phyloP scores from a whole-genome alignment of 2,888 invertebrate species.

The Amblyjoppa fuscipennis region DNA sequence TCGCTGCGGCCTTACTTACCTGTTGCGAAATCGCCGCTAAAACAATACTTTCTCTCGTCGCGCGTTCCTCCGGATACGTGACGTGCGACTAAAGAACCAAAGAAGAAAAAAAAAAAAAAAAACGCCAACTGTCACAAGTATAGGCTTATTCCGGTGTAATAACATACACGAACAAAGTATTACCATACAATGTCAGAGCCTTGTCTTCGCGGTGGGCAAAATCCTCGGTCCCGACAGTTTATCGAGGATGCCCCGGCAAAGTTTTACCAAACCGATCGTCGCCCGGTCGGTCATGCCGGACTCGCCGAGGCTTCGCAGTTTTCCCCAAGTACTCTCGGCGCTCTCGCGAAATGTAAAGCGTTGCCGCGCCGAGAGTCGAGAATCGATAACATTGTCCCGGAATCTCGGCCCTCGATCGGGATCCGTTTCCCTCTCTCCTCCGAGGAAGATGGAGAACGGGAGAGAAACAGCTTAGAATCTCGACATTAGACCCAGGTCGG shows the following conservation, averaged over 20 bases:
- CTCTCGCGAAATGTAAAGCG: constrained; percentile 53
- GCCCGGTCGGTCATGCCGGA: too few relatives aligned
- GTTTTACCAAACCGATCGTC: too few relatives aligned
- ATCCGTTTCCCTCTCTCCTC: constrained; percentile 35
- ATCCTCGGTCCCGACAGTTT: constrained; percentile 55
- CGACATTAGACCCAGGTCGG: too few relatives aligned
- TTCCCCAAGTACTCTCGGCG: constrained; percentile 5
- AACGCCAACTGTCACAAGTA: too few relatives aligned
- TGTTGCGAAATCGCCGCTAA: not conserved
- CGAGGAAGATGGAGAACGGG: not conserved
- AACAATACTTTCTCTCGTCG: too few relatives aligned
- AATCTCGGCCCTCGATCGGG: constrained; percentile 64
- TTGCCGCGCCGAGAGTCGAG: constrained; percentile 49
- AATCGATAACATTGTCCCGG: constrained; percentile 67
- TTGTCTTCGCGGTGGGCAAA: constrained; percentile 52
- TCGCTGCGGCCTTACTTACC: not conserved
- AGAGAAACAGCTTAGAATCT: too few relatives aligned
- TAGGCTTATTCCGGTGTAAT: constrained; percentile 41
- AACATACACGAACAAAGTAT: constrained; percentile 51
- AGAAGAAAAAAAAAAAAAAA: not conserved
- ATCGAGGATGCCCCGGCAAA: constrained; percentile 29
- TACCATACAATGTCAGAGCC: constrained; percentile 48
- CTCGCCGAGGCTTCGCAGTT: too few relatives aligned
- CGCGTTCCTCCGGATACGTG: too few relatives aligned
- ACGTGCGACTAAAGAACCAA: not conserved